Evolutionary conservation across 2,888 invertebrate species (phyloP).

Genomic region (Nephrotoma guestfalica): DNA sequence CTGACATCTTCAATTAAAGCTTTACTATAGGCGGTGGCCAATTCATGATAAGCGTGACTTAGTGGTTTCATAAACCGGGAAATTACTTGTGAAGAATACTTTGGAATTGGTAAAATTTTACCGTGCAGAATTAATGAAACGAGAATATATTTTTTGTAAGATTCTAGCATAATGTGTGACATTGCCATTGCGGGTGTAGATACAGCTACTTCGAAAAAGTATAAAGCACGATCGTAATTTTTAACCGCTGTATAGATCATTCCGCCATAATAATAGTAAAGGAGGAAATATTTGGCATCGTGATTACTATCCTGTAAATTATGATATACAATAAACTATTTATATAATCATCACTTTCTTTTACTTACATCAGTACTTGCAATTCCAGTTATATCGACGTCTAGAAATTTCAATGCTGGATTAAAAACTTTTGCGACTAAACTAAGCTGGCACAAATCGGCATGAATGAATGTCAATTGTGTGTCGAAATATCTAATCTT

Average conservation of each 20-base stretch:
- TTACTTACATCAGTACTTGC: constrained; percentile 54
- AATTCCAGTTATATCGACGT: constrained; percentile 84
- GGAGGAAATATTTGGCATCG: constrained; percentile 55
- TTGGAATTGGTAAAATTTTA: constrained; percentile 64
- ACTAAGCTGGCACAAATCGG: constrained; percentile 85
- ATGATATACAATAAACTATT: not conserved
- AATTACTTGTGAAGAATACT: constrained; percentile 84
- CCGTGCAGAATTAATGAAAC: constrained; percentile 85
- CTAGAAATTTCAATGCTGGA: constrained; percentile 74
- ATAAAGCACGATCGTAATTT: constrained; percentile 82
- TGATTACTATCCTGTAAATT: constrained; percentile 47
- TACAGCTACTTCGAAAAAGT: constrained; percentile 90
- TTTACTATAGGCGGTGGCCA: constrained; percentile 56
- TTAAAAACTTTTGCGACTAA: constrained; percentile 83
- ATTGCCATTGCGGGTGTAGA: constrained; percentile 91
- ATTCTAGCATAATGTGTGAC: constrained; percentile 93
- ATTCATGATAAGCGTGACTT: constrained; percentile 75
- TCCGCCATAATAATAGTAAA: constrained; percentile 95
- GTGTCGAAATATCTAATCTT: constrained; percentile 78
- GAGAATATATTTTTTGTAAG: constrained; percentile 91
- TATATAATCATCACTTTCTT: not conserved
- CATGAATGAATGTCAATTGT: constrained; percentile 87
- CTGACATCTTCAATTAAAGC: not conserved
- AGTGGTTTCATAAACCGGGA: constrained; percentile 71
- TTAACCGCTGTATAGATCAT: constrained; percentile 93